Conservation (phyloP, 1,140 invertebrate species). For the Drosophila miranda region DNA sequence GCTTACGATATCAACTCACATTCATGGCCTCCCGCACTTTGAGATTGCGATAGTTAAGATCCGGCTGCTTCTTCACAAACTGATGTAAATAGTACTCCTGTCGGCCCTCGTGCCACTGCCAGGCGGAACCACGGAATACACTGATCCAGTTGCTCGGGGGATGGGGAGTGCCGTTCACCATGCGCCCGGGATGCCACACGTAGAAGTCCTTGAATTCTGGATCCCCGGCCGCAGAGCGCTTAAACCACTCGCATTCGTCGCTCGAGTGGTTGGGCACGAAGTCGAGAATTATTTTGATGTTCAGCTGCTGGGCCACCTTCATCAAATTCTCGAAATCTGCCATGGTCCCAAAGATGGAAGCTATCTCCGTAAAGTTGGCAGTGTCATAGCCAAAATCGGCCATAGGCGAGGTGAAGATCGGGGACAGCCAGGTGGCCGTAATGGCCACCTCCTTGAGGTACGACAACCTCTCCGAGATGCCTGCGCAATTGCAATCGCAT, state of each 20-base stretch:
- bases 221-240: conserved; percentile 84
- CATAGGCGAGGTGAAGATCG: conserved; percentile 85
- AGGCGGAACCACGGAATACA: conserved; percentile 87
- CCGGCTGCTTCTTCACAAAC: conserved; percentile 88
- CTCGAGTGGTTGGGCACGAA: conserved; percentile 93
- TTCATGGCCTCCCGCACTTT: conserved; percentile 86
- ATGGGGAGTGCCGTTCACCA: conserved; percentile 81
- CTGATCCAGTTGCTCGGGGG: conserved; percentile 88
- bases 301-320: conserved; percentile 83
- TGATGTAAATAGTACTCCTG: conserved; percentile 90
- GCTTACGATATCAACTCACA: conserved; percentile 31
- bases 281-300: conserved; percentile 90
- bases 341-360: conserved; percentile 88
- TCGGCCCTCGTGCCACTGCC: conserved; percentile 87
- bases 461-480: conserved; percentile 85
- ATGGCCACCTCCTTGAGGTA: conserved; percentile 87
- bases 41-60: conserved; percentile 88
- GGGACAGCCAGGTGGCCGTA: conserved; percentile 86
- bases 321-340: conserved; percentile 88
- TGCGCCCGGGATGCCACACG: conserved; percentile 85
- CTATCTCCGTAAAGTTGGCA: conserved; percentile 85
- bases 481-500: conserved; percentile 41
- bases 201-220: conserved; percentile 87
- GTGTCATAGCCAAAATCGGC: conserved; percentile 88
- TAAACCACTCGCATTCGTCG: conserved; percentile 89